These are phyloP conservation scores for Procavia capensis DNA, from an alignment of 2,113 vertebrate species.

Conservation along the genomic window DNA sequence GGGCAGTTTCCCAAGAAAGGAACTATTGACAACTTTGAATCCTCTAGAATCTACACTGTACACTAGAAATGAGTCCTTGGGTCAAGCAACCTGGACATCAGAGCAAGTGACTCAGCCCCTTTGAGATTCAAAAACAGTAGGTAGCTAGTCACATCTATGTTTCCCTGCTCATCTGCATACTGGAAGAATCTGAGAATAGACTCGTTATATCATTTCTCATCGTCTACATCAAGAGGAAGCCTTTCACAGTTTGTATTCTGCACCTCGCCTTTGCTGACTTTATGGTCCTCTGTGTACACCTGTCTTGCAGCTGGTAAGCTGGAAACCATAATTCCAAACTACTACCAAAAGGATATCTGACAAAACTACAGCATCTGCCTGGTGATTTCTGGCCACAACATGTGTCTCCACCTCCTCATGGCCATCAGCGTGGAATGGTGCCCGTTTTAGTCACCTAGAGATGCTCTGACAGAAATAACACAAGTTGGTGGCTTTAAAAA, in stretches of 20 bases:
- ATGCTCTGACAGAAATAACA: too few species aligned
- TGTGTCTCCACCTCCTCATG: slow-evolving; percentile 29
- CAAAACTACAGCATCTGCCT: background rate
- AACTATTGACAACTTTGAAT: background rate
- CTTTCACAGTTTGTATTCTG: background rate
- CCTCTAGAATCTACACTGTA: background rate
- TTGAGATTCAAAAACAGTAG: accelerated
- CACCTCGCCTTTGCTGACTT: background rate
- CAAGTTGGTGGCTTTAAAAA: too few species aligned
- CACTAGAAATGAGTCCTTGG: background rate
- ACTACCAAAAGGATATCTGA: accelerated
- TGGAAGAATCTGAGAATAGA: slow-evolving; percentile 17
- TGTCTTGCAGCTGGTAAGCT: background rate
- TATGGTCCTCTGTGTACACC: background rate
- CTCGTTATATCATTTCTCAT: slow-evolving; percentile 26
- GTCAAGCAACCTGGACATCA: background rate
- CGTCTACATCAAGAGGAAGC: slow-evolving; percentile 41
- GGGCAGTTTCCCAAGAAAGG: background rate
- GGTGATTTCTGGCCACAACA: background rate
- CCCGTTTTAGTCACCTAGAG: too few species aligned
- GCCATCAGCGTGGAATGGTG: background rate
- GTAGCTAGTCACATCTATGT: background rate
- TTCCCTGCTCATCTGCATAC: background rate
- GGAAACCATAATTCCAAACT: background rate
- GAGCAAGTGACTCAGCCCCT: background rate